These are phyloP conservation scores for Galerucella pusilla DNA, from an alignment of 2,888 invertebrate genomes.

Conservation along the genomic window DNA sequence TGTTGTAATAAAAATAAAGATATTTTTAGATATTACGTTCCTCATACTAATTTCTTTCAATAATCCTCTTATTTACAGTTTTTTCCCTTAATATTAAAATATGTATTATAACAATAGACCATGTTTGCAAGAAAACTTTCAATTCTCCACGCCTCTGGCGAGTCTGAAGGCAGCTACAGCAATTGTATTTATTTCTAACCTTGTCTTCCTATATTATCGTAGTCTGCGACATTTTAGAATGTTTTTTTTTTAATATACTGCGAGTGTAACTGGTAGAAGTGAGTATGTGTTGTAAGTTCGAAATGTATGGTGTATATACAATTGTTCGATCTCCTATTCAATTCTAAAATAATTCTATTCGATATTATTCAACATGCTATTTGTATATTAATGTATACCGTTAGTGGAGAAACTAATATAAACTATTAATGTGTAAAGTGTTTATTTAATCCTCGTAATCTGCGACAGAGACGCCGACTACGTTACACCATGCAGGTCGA, in stretches of 20 bases:
- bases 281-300: background rate
- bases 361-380: background rate
- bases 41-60: no score
- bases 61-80: no score
- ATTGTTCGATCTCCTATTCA: background rate
- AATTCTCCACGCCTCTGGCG: background rate
- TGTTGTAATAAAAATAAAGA: no score
- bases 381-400: background rate
- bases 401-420: background rate
- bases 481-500: background rate
- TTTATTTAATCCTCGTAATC: conserved; percentile 3
- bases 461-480: background rate
- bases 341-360: background rate
- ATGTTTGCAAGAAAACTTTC: background rate
- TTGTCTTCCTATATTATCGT: conserved; percentile 17
- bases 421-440: conserved; percentile 4
- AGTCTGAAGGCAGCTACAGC: conserved; percentile 16
- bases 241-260: conserved; percentile 1
- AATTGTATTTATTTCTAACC: conserved; percentile 36
- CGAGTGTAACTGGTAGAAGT: background rate
- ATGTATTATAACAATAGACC: no score
- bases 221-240: conserved; percentile 33
- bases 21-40: no score
- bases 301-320: background rate
- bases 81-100: no score